Evolutionary conservation across 92 coral and sea anemone species (phyloP), one percentile per base, ranked within the genome.

Genomic region (Zoanthus solanderi): DNA sequence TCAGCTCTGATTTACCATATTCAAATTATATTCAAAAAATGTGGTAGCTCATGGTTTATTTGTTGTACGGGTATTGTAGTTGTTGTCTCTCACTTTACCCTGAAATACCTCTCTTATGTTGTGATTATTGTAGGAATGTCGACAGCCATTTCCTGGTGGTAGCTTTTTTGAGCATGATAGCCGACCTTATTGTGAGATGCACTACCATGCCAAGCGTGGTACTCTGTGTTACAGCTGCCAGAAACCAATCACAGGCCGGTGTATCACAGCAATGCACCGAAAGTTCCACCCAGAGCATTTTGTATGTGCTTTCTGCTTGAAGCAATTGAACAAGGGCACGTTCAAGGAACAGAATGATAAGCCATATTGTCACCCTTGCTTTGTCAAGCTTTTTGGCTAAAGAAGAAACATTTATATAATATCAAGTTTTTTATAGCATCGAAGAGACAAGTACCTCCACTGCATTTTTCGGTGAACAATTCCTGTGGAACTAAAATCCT

Each of bases 271-370:
- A 47, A 97, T 97, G 99, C 99, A 97, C 80, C 98, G 99, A 23
- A 97, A 97, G 67, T 97, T 97, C 85, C 99, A 97, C 82, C 99
- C 99, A 2, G 99, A 97, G 96, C 99, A 97, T 93, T 97, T 97
- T 82, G 98, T 97, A 23, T 97, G 99, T 73, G 99, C 98, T 31
- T 97, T 97, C 79, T 97, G 99, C 85, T 90, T 97, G 82, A 97
- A 97, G 85, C 99, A 97, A 75, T 95, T 97, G 50, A 97, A 97
- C 92, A 97, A 97, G 69, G 99, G 99, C 65, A 97, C 99, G 0
- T 97, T 97, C 84, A 97, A 97, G 82, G 99, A 97, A 87, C 99
- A 97, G 86, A 94, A 97, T 31, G 99, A 97, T 69, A 97, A 97
- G 90, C 99, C 99, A 0, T 97, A 97, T 88, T 97, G 99, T 67